Conservation (phyloP, 2,113 vertebrate genomes). For the Plestiodon gilberti region DNA sequence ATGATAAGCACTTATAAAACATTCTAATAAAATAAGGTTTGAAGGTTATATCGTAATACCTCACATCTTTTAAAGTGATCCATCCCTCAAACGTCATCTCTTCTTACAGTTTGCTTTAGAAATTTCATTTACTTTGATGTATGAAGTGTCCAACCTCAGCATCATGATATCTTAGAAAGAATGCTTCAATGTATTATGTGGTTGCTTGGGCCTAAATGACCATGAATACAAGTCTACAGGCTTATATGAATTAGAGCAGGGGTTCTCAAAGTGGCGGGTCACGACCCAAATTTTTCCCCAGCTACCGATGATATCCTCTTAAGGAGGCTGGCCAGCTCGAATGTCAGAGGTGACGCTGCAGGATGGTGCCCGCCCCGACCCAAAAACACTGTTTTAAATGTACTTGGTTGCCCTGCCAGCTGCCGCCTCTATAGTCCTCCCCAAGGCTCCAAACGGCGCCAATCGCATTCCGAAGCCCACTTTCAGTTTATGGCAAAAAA, state of each 20-base stretch:
- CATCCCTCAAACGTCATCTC: neutral
- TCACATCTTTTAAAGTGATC: constrained; percentile 1
- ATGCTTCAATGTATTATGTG: neutral
- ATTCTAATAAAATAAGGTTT: constrained; percentile 7
- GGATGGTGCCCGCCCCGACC: too few relatives aligned
- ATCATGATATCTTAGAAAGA: neutral
- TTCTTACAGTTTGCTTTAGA: neutral
- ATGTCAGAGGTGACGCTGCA: too few relatives aligned
- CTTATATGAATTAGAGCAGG: neutral
- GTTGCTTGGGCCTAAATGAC: constrained; percentile 52
- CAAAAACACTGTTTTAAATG: too few relatives aligned
- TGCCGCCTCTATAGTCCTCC: too few relatives aligned
- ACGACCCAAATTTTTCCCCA: too few relatives aligned
- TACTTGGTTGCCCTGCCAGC: too few relatives aligned
- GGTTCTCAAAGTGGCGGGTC: too few relatives aligned
- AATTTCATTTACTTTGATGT: constrained; percentile 18
- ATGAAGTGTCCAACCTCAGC: neutral
- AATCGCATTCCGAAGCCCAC: too few relatives aligned
- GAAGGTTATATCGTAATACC: neutral
- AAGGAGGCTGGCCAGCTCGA: too few relatives aligned
- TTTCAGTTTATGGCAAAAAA: too few relatives aligned
- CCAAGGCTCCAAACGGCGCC: too few relatives aligned
- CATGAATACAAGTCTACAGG: constrained; percentile 7
- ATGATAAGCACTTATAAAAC: neutral
- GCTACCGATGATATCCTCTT: too few relatives aligned